Evolutionary conservation across 2,888 invertebrate species (phyloP), one percentile per base, ranked within the genome.

Genomic region (Nomada ruficornis): DNA sequence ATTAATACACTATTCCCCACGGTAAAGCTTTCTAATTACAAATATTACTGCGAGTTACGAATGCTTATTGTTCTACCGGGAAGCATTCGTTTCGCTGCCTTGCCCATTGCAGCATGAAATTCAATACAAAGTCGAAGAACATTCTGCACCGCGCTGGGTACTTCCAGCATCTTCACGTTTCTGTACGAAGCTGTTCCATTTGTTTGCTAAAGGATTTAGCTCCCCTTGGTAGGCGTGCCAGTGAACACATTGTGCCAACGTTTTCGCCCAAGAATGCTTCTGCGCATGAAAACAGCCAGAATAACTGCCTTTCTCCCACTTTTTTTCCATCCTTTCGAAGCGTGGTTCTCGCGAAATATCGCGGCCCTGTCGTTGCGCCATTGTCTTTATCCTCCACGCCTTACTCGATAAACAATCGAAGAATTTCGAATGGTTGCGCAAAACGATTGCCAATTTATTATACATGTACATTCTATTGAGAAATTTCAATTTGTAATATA

Each of bases 141-240:
- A 23, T 52, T 42, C 15, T n/a, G 20, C 44, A 47, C 23, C 57
- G 64, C 50, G 44, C 42, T 9, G 11, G 10, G 5, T 9, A 11
- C 67, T 52, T 13, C 18, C 55, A 63, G 55, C 65, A 29, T 80
- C 67, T 72, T 79, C 72, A 67, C 36, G 36, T 72, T 72, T 13
- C 64, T n/a, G 54, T 52, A 42, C 52, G 44, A 54, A 65, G 18
- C 44, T 64, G 69, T 76, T 44, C 59, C 71, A 52, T 67, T 65
- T 57, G 80, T 72, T 80, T 72, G 67, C 26, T 23, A n/a, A 79
- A 68, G 52, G 79, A 78, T 78, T 72, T 70, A 64, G 59, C 47
- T 65, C 2, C 36, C 50, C 64, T 55, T 13, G 62, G 63, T 72
- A 71, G 63, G 67, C 63, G 79, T 80, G 62, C 63, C 79, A 52